Evolutionary conservation across 2,797 vertebrate species (phyloP).

Genomic region (Myotis pilosus): DNA sequence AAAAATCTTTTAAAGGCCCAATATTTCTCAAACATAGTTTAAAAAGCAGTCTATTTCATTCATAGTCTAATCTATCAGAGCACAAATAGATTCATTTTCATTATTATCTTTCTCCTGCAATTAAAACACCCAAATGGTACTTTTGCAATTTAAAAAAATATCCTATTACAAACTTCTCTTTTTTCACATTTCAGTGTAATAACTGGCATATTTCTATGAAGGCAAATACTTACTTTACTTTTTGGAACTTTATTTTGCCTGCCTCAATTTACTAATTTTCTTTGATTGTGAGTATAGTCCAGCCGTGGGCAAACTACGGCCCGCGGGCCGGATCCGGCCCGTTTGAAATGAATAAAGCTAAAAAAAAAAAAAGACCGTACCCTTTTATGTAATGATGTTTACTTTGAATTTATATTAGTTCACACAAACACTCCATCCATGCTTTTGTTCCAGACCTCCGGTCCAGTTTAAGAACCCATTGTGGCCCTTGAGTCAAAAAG

Average conservation of each 20-base stretch:
- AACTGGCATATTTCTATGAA: background rate
- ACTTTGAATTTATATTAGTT: too few species aligned
- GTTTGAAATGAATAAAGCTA: too few species aligned
- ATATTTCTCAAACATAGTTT: slow-evolving; percentile 2
- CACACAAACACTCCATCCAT: too few species aligned
- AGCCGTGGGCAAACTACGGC: too few species aligned
- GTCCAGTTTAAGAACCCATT: too few species aligned
- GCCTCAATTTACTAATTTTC: slow-evolving; percentile 27
- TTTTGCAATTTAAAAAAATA: background rate
- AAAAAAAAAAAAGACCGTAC: too few species aligned
- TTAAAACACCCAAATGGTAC: background rate
- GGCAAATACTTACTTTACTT: slow-evolving; percentile 25
- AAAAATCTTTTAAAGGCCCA: background rate
- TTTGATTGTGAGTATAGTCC: background rate
- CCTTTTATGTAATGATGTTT: too few species aligned
- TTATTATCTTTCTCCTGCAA: background rate
- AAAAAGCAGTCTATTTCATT: background rate
- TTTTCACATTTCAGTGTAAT: slow-evolving; percentile 38
- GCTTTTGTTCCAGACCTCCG: too few species aligned
- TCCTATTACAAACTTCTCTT: background rate
- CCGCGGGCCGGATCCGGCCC: too few species aligned
- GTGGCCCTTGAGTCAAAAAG: too few species aligned
- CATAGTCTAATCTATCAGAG: background rate
- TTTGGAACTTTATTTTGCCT: slow-evolving; percentile 24
- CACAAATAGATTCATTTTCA: background rate